Evolutionary conservation across 2,797 vertebrate species (phyloP).

Genomic region (Gymnocypris eckloni): DNA sequence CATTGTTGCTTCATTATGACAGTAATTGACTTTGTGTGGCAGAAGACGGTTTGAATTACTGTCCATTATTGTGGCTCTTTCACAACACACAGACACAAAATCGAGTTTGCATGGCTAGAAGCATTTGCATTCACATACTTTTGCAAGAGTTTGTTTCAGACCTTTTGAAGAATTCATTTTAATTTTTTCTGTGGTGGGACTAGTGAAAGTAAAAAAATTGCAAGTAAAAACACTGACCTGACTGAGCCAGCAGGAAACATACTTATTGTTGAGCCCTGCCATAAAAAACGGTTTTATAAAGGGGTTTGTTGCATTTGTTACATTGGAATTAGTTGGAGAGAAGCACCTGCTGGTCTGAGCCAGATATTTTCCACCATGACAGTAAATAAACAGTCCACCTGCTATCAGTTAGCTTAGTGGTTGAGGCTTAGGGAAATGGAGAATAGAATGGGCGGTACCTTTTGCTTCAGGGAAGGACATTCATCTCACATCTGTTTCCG

Average conservation of each 20-base stretch:
- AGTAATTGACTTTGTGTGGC: neutral
- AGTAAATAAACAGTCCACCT: conserved; percentile 44
- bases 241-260: neutral
- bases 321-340: conserved; percentile 8
- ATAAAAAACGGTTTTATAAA: neutral
- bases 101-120: neutral
- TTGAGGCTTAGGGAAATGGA: conserved; percentile 10
- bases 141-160: neutral
- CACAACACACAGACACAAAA: neutral
- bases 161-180: neutral
- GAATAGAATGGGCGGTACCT: conserved; percentile 35
- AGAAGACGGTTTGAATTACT: neutral
- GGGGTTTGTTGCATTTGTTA: conserved; percentile 15
- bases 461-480: conserved; percentile 58
- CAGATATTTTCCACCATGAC: conserved; percentile 49
- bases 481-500: conserved; percentile 59
- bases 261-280: neutral
- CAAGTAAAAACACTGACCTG: neutral
- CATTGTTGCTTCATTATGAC: neutral
- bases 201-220: neutral
- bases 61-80: neutral
- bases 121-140: neutral
- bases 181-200: neutral
- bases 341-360: conserved; percentile 34
- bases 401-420: conserved; percentile 46